These are phyloP conservation scores for Pitta sordida DNA, from an alignment of 2,113 vertebrate species.

Conservation along the genomic window DNA sequence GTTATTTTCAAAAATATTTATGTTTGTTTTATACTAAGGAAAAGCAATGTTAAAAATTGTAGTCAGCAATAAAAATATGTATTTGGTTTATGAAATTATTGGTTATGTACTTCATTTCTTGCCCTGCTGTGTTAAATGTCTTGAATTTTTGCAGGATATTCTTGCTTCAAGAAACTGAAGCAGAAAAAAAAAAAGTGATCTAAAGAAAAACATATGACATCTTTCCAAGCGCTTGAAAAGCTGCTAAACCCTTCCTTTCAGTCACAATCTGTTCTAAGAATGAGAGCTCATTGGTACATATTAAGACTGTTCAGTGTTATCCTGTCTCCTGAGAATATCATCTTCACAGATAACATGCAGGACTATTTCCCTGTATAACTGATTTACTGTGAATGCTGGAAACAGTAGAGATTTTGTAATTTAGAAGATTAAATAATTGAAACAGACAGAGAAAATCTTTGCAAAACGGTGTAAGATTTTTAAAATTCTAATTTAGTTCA, in stretches of 20 bases:
- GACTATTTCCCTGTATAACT: background rate
- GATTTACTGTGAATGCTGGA: background rate
- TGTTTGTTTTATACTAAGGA: background rate
- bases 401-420: background rate
- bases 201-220: slow-evolving; percentile 39
- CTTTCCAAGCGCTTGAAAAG: slow-evolving; percentile 18
- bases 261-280: slow-evolving; percentile 44
- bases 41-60: background rate
- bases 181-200: background rate
- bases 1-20: background rate
- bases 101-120: background rate
- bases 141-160: slow-evolving; percentile 1
- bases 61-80: background rate
- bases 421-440: background rate
- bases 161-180: background rate
- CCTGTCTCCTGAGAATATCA: slow-evolving; percentile 35
- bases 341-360: slow-evolving; percentile 29
- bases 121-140: background rate
- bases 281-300: slow-evolving; percentile 1
- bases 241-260: slow-evolving; percentile 39
- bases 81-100: background rate
- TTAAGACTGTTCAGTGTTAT: background rate
- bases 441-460: background rate
- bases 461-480: background rate
- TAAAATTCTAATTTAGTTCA: background rate